phyloP scores from a whole-genome alignment of 1,140 invertebrate genomes.

The Solenopsis fugax region DNA sequence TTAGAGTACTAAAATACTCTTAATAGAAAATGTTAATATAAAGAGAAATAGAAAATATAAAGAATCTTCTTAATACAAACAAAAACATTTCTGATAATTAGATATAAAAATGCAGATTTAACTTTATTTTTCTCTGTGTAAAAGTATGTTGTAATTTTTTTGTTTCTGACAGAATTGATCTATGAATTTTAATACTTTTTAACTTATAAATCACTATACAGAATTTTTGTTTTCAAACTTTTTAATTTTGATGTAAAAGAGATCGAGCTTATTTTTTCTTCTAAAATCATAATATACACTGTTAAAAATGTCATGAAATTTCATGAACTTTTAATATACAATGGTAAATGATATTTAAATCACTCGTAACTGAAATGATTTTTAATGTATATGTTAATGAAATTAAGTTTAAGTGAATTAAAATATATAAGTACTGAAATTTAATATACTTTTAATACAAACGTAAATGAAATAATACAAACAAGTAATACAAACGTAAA shows the following conservation, averaged over 20 bases:
- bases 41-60: no score
- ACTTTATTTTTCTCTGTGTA: not conserved
- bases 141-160: not conserved
- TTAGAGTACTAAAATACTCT: not conserved
- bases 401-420: no score
- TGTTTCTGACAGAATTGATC: not conserved
- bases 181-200: slow-evolving; percentile 6
- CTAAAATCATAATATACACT: no score
- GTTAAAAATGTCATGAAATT: no score
- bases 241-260: not conserved
- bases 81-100: not conserved
- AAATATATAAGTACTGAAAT: no score
- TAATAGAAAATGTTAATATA: not conserved
- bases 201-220: not conserved
- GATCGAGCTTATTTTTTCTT: not conserved
- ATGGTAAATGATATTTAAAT: no score
- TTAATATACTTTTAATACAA: no score
- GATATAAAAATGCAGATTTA: not conserved
- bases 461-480: no score
- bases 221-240: not conserved
- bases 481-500: no score
- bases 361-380: no score
- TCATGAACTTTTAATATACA: no score
- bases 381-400: no score
- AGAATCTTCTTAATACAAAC: not conserved